Conservation (phyloP, 2,797 vertebrate species). For the Enteromius paludinosus region DNA sequence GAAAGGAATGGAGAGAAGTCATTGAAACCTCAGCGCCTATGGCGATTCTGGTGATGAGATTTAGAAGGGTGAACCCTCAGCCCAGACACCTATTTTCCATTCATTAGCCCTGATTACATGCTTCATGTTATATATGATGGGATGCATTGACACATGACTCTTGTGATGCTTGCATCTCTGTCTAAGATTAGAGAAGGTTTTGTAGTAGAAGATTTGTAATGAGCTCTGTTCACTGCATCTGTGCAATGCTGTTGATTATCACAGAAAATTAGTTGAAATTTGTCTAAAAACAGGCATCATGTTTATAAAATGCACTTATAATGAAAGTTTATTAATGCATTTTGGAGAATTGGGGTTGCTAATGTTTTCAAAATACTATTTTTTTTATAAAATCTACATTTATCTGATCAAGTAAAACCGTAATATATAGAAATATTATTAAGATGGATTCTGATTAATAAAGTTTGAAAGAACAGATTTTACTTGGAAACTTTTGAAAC, state of each 20-base stretch:
- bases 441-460: background rate
- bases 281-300: background rate
- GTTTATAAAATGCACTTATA: background rate
- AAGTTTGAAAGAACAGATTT: background rate
- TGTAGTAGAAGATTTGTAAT: background rate
- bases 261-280: background rate
- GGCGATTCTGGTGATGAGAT: conserved; percentile 1
- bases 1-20: background rate
- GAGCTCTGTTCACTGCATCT: background rate
- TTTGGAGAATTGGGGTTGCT: background rate
- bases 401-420: background rate
- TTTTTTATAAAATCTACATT: background rate
- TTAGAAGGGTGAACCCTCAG: conserved; percentile 50
- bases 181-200: conserved; percentile 4
- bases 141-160: conserved; percentile 19
- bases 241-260: background rate
- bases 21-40: conserved; percentile 17
- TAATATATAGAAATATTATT: background rate
- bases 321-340: background rate
- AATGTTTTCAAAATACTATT: too few species aligned
- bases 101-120: conserved; percentile 52
- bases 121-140: conserved; percentile 44
- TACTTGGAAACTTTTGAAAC: too few species aligned
- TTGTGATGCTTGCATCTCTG: conserved; percentile 20
- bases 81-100: conserved; percentile 52